Evolutionary conservation across 2,797 vertebrate genomes (phyloP).

Genomic region (Clangula hyemalis): DNA sequence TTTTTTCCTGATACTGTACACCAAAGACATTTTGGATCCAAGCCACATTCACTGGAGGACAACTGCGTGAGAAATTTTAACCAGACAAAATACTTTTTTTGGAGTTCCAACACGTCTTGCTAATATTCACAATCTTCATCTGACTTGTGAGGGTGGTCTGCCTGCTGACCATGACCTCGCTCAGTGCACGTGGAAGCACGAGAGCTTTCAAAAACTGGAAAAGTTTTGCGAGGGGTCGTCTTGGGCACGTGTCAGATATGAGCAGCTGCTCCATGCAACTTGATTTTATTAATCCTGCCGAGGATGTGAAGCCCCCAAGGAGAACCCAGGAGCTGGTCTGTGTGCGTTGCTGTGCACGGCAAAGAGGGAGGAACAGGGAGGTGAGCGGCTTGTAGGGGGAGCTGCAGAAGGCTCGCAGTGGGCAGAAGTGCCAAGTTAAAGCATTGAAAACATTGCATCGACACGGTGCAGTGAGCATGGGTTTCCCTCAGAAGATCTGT

Average conservation of each 20-base stretch:
- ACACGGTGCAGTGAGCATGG: rapidly evolving
- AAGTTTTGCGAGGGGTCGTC: neutral
- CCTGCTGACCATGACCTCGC: neutral
- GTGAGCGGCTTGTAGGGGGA: neutral
- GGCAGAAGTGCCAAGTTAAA: neutral
- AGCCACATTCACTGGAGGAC: neutral
- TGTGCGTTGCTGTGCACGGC: rapidly evolving
- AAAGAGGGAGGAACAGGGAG: neutral
- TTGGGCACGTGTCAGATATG: neutral
- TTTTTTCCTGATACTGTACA: neutral
- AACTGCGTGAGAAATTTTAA: neutral
- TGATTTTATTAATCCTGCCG: neutral
- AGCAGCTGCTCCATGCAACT: neutral
- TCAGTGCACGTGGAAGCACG: neutral
- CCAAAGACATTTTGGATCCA: neutral
- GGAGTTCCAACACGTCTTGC: neutral
- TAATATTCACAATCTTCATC: neutral
- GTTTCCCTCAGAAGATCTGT: neutral
- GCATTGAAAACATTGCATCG: neutral
- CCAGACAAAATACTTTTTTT: neutral
- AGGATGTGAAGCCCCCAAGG: neutral
- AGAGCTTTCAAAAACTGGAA: neutral
- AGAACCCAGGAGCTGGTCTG: neutral
- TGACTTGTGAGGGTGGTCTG: neutral
- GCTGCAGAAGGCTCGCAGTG: neutral